Evolutionary conservation across 2,888 invertebrate species (phyloP).

Genomic region (Spodoptera picta): DNA sequence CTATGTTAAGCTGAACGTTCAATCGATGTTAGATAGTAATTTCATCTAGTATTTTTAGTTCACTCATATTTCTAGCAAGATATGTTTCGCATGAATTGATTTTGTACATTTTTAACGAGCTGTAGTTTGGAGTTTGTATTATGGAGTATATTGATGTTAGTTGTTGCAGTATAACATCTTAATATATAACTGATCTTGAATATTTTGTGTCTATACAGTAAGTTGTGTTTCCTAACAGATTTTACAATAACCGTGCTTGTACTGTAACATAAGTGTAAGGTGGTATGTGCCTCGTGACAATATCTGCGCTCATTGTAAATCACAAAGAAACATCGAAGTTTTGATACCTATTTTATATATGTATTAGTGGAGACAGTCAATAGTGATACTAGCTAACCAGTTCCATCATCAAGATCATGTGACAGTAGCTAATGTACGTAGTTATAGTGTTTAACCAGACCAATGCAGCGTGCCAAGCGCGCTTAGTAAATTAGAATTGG

Average conservation of each 20-base stretch:
- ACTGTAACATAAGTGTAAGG: slow-evolving; percentile 27
- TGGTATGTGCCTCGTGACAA: slow-evolving; percentile 73
- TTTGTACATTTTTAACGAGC: slow-evolving; percentile 3
- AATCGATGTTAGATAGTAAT: slow-evolving; percentile 17
- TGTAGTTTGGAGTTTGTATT: slow-evolving; percentile 12
- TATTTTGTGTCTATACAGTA: slow-evolving; percentile 6
- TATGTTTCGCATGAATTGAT: slow-evolving; percentile 6
- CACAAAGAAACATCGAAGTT: slow-evolving; percentile 77
- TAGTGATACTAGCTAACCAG: slow-evolving; percentile 66
- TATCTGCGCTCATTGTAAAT: slow-evolving; percentile 70
- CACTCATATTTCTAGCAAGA: slow-evolving; percentile 1
- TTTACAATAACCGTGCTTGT: slow-evolving; percentile 17
- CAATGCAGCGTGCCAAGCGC: slow-evolving; percentile 85
- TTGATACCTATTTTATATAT: slow-evolving; percentile 68
- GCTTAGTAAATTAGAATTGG: slow-evolving; percentile 80
- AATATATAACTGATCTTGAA: too few relatives aligned
- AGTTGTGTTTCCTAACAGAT: slow-evolving; percentile 26
- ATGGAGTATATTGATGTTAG: slow-evolving; percentile 10
- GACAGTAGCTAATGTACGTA: slow-evolving; percentile 66
- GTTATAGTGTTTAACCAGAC: slow-evolving; percentile 78
- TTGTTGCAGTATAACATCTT: slow-evolving; percentile 2
- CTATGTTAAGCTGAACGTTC: slow-evolving; percentile 14
- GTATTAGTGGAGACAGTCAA: slow-evolving; percentile 65
- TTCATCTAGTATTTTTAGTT: slow-evolving; percentile 5
- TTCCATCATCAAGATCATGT: slow-evolving; percentile 64